Conservation (phyloP, 2,797 vertebrate species). For the Hydrophis major region DNA sequence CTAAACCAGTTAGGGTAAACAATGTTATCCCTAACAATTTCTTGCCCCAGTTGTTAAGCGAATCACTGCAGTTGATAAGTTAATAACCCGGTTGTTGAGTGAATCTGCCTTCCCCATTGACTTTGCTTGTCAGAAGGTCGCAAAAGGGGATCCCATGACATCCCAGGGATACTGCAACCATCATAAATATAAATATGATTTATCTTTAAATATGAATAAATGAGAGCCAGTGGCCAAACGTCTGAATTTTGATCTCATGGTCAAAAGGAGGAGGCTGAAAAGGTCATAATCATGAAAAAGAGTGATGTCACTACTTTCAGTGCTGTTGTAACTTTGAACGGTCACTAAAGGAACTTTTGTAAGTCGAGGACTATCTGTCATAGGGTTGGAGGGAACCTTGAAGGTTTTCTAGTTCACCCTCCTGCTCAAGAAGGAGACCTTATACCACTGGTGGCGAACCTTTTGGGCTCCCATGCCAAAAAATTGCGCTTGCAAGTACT, state of each 20-base stretch:
- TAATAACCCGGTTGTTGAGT: not conserved
- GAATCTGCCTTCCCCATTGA: not conserved
- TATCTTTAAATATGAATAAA: not conserved
- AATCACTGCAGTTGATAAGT: not conserved
- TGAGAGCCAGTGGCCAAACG: not conserved
- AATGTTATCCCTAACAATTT: too few relatives aligned
- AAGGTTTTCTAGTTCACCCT: too few relatives aligned
- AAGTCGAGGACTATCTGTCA: too few relatives aligned
- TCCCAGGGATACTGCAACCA: fast-evolving
- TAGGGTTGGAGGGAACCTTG: too few relatives aligned
- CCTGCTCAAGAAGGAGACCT: too few relatives aligned
- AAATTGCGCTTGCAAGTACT: too few relatives aligned
- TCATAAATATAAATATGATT: not conserved
- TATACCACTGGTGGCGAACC: too few relatives aligned
- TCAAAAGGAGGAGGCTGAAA: not conserved
- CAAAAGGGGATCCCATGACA: not conserved
- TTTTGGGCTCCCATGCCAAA: too few relatives aligned
- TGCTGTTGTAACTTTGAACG: not conserved
- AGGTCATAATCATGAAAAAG: not conserved
- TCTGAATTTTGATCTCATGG: not conserved
- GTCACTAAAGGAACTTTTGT: too few relatives aligned
- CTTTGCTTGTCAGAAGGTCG: not conserved
- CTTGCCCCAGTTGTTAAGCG: not conserved
- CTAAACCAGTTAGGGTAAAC: too few relatives aligned
- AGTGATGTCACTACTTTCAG: not conserved